Percentiles rank a stretch among this genome's conserved stretches.
These are phyloP conservation scores for Agapetus fuscipes DNA, from an alignment of 2,888 invertebrate species.

Conservation along the genomic window DNA sequence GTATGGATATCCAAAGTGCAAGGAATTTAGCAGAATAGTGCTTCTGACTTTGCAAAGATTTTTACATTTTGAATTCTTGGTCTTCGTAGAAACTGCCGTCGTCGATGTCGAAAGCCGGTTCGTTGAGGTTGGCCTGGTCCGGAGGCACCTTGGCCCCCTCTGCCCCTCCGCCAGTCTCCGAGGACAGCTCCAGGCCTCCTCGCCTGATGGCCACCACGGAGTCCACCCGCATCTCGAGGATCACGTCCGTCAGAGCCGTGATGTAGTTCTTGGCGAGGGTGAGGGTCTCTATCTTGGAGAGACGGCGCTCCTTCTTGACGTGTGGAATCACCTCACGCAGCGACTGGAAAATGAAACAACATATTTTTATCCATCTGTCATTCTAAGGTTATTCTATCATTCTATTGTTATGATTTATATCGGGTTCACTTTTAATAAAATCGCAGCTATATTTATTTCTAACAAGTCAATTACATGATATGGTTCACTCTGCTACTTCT, in stretches of 20 bases:
- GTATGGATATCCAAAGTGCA: no score
- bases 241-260: conserved; percentile 67
- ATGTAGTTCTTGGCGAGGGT: conserved; percentile 71
- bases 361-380: no score
- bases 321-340: conserved; percentile 66
- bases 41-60: no score
- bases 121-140: conserved; percentile 14
- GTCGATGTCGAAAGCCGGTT: conserved; percentile 18
- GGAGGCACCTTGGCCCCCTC: conserved; percentile 8
- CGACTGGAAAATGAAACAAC: conserved; percentile 45
- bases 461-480: no score
- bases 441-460: no score
- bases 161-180: conserved; percentile 11
- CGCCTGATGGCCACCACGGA: neutral
- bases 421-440: no score
- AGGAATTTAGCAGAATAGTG: no score
- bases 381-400: no score
- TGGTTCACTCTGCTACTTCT: no score
- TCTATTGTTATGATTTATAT: no score
- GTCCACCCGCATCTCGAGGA: conserved; percentile 57
- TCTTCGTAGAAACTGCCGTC: conserved; percentile 21
- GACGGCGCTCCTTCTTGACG: conserved; percentile 59
- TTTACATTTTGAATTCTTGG: conserved; percentile 17
- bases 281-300: conserved; percentile 67
- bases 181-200: conserved; percentile 3